Evolutionary conservation across 2,113 vertebrate species (phyloP), one percentile per base, ranked within the genome.

Genomic region (Tetraodon nigroviridis): DNA sequence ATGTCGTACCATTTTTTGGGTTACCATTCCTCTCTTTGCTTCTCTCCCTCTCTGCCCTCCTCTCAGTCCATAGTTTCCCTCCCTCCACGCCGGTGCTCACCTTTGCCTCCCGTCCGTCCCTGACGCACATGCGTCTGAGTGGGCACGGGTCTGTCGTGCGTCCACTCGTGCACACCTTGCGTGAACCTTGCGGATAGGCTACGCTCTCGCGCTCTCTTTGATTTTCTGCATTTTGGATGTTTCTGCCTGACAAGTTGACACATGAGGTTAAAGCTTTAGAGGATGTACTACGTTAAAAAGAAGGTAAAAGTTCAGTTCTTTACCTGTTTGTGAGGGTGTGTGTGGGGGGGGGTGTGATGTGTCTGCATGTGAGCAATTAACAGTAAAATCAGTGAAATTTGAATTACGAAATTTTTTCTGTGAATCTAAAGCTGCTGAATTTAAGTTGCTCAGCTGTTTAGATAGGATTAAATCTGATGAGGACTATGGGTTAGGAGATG

Each of bases 251-350:
- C 65, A 41, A 75, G 50, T 60, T 73, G 64, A 69, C 65, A 78
- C 58, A 78, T 84, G 68, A 80, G 70, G 56, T 21, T 44, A 41
- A 67, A 53, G 63, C 55, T 50, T 58, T 78, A 84, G 72, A 90
- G 80, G 76, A 91, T 90, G 88, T 89, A 89, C 79, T 89, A 87
- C 86, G 85, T 91, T 69, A 89, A 91, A 69, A 90, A 90, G 83
- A 90, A 90, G 88, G 88, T 90, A 90, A 89, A 72, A 22, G 20
- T 18, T 55, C 40, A 27, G 61, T 16, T 61, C 45, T 71, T 75
- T 51, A 58, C 75, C 45, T 62, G 51, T 11, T 60, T 27, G 24
- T 15, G n/a, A 18, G 27, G 24, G 2, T n/a, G 0, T 55, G n/a
- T 71, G 15, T n/a, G n/a, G n/a, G n/a, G n/a, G n/a, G 27, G 24